Evolutionary conservation across 2,797 vertebrate genomes (phyloP).

Genomic region (Sebastes trivittatus): DNA sequence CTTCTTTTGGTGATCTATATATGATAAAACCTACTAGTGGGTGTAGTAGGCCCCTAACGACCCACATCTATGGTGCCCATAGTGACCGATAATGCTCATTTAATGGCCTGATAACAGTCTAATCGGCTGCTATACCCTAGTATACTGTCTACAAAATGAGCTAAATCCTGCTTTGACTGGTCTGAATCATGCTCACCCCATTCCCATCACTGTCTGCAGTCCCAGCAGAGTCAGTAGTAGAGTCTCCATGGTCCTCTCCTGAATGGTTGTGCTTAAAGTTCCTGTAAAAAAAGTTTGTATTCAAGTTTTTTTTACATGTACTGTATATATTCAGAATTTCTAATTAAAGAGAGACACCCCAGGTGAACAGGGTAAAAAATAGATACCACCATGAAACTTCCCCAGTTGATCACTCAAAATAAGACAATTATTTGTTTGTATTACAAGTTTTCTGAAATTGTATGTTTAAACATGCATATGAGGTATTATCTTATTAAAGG

Average conservation of each 20-base stretch:
- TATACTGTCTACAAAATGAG: neutral
- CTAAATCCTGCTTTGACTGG: neutral
- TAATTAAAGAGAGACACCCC: neutral
- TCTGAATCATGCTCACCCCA: slow-evolving; percentile 63
- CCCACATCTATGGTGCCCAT: neutral
- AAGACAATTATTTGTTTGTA: too few species aligned
- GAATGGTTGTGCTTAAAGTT: slow-evolving; percentile 1
- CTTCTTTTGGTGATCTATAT: neutral
- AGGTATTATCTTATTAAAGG: too few species aligned
- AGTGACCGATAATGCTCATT: neutral
- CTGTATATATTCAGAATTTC: neutral
- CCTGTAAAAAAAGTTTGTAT: neutral
- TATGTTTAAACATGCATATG: too few species aligned
- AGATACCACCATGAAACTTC: neutral
- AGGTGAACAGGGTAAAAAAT: neutral
- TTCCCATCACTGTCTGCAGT: slow-evolving; percentile 65
- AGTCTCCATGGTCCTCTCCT: slow-evolving; percentile 59
- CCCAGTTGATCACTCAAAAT: too few species aligned
- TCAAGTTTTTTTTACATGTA: neutral
- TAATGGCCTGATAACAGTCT: neutral
- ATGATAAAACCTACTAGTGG: neutral
- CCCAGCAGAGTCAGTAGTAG: slow-evolving; percentile 70
- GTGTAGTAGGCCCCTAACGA: neutral
- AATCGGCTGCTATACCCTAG: neutral
- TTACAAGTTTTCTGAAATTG: too few species aligned